phyloP scores from a whole-genome alignment of 2,797 vertebrate species.

The Acomys russatus region DNA sequence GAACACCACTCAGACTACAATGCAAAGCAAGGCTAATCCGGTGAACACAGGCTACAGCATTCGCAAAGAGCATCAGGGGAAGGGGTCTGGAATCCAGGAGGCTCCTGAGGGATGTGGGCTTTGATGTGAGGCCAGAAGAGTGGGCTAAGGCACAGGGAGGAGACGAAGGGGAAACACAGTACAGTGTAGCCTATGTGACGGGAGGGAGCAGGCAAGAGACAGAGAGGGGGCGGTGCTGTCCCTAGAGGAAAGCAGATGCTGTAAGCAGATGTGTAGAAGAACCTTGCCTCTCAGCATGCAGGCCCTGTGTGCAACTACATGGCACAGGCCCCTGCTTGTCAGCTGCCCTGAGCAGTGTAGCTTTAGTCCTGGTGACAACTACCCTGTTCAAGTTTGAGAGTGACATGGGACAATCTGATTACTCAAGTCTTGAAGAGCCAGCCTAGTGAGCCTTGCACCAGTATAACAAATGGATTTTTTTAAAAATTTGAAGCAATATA shows the following conservation, averaged over 20 bases:
- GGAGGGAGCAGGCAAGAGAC: background rate
- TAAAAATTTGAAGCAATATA: too few species aligned
- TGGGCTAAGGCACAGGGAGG: background rate
- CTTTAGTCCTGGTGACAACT: background rate
- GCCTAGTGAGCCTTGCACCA: background rate
- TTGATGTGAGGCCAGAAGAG: background rate
- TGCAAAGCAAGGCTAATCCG: background rate
- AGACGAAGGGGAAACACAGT: background rate
- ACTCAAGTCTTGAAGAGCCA: background rate
- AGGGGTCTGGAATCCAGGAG: background rate
- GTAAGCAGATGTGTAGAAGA: background rate
- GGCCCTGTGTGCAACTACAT: accelerated
- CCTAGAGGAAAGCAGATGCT: background rate
- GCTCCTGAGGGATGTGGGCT: background rate
- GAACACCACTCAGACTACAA: background rate
- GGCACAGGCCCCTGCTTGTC: background rate
- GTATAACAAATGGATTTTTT: background rate
- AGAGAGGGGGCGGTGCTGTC: accelerated
- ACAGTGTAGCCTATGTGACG: accelerated
- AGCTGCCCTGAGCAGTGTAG: background rate
- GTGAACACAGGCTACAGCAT: background rate
- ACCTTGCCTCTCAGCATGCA: background rate
- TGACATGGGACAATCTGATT: background rate
- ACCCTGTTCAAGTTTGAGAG: background rate
- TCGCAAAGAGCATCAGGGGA: background rate